Conservation (phyloP, 2,888 invertebrate genomes). For the Rhingia campestris region DNA sequence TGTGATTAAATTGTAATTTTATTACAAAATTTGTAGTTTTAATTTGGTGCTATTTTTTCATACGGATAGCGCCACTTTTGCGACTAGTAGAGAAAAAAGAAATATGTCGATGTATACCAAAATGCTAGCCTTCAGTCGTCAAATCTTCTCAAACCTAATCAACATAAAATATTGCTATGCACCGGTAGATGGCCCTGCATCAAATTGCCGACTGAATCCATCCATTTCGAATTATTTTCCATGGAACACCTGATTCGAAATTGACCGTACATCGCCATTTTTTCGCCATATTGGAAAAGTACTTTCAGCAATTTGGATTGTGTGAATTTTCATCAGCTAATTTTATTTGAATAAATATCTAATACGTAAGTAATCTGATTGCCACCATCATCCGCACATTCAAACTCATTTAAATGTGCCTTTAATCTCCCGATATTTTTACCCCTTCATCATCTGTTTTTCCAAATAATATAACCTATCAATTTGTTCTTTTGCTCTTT, state of each 20-base stretch:
- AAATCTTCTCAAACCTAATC: background rate
- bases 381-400: background rate
- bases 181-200: background rate
- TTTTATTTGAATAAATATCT: constrained; percentile 34
- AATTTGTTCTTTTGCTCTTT: constrained; percentile 12
- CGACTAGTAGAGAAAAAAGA: too few relatives aligned
- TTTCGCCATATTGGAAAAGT: constrained; percentile 54
- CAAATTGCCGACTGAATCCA: background rate
- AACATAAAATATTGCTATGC: background rate
- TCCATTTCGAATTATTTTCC: constrained; percentile 1
- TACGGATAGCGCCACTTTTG: too few relatives aligned
- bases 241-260: constrained; percentile 40
- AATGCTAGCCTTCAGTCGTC: too few relatives aligned
- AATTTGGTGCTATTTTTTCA: too few relatives aligned
- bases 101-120: too few relatives aligned
- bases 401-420: background rate
- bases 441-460: background rate
- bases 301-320: constrained; percentile 44
- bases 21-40: too few relatives aligned
- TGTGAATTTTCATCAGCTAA: constrained; percentile 35
- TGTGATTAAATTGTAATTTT: too few relatives aligned
- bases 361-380: constrained; percentile 34
- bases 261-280: constrained; percentile 41
- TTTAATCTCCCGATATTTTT: background rate
- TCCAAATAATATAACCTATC: constrained; percentile 43